phyloP scores from a whole-genome alignment of 1,140 invertebrate species.

The Conus ventricosus region DNA sequence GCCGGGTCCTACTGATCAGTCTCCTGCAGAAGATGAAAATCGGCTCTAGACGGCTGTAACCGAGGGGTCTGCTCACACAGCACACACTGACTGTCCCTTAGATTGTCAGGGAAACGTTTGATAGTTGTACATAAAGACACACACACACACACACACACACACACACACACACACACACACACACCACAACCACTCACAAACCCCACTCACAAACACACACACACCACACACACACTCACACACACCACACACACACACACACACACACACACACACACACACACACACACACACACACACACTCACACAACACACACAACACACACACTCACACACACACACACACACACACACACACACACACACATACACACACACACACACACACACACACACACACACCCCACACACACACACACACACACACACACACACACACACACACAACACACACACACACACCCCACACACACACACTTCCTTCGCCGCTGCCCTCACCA shows the following conservation, averaged over 20 bases:
- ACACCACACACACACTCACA: not conserved
- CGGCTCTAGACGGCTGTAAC: too few species aligned
- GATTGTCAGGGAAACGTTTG: too few species aligned
- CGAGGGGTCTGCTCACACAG: too few species aligned
- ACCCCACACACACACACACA: constrained; percentile 23
- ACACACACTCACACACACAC: constrained; percentile 3
- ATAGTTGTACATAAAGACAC: too few species aligned
- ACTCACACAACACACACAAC: not conserved
- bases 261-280: constrained; percentile 30
- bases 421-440: constrained; percentile 21
- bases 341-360: constrained; percentile 2
- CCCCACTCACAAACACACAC: not conserved
- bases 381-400: not conserved
- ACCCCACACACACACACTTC: not conserved
- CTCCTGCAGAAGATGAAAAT: too few species aligned
- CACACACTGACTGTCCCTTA: too few species aligned
- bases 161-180: not conserved
- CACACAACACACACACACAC: not conserved
- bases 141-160: too few species aligned
- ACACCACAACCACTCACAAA: not conserved
- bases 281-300: constrained; percentile 2
- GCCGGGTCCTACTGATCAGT: too few species aligned
- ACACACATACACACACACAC: not conserved
- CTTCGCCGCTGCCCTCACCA: too few species aligned
- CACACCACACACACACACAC: not conserved